Evolutionary conservation across 2,888 invertebrate species (phyloP).

Genomic region (Dorcus parallelipipedus): DNA sequence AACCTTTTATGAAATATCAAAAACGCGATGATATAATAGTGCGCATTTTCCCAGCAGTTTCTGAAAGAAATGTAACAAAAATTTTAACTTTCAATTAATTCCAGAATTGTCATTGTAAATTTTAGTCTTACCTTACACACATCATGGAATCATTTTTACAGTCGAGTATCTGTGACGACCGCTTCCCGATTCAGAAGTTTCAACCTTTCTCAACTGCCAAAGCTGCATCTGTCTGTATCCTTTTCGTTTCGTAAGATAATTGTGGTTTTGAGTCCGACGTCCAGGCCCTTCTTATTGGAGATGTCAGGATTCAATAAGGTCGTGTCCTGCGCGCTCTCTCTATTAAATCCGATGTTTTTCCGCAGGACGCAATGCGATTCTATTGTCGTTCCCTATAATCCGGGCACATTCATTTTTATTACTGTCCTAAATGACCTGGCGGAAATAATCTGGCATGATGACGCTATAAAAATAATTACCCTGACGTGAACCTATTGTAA

Average conservation of each 20-base stretch:
- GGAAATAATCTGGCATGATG: no score
- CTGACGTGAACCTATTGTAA: not conserved
- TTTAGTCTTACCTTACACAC: no score
- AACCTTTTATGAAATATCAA: no score
- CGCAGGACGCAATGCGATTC: slow-evolving; percentile 37
- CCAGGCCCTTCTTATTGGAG: slow-evolving; percentile 25
- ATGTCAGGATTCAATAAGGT: slow-evolving; percentile 32
- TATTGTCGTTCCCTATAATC: slow-evolving; percentile 32
- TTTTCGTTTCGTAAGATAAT: slow-evolving; percentile 29
- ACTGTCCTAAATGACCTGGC: no score
- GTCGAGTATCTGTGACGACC: no score
- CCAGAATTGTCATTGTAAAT: no score
- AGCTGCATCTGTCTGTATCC: slow-evolving; percentile 30
- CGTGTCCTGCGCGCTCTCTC: slow-evolving; percentile 35
- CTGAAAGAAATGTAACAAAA: no score
- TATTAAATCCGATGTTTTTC: slow-evolving; percentile 33
- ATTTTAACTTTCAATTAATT: no score
- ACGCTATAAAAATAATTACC: not conserved
- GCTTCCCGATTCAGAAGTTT: slow-evolving; percentile 6
- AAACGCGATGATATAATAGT: no score
- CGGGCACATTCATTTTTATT: no score
- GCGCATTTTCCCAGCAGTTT: no score
- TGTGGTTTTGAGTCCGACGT: slow-evolving; percentile 28
- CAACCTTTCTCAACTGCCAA: slow-evolving; percentile 32
- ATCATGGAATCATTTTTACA: no score